A percentile compares a stretch with the other conserved stretches of the same genome.
Evolutionary conservation across 2,888 invertebrate genomes (phyloP).

Genomic region (Apamea crenata): DNA sequence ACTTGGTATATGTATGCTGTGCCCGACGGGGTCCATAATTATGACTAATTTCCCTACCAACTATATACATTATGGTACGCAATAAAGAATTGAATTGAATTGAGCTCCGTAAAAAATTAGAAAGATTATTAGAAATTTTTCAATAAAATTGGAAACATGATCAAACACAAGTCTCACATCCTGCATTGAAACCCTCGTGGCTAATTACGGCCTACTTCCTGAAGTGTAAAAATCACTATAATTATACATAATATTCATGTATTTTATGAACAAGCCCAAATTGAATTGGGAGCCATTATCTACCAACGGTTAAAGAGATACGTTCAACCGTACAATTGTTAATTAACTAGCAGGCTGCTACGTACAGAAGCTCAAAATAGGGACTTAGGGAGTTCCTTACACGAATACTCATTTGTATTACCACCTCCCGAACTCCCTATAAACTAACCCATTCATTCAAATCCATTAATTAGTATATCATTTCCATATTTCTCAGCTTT

Average conservation of each 20-base stretch:
- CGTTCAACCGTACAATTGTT: neutral
- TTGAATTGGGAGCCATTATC: neutral
- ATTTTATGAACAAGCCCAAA: neutral
- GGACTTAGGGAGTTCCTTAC: neutral
- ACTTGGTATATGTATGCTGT: too few species aligned
- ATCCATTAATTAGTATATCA: neutral
- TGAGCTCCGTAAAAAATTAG: neutral
- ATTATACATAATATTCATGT: neutral
- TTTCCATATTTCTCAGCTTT: constrained; percentile 6
- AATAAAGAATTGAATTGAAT: too few species aligned
- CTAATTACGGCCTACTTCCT: neutral
- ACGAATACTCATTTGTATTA: neutral
- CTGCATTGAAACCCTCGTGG: neutral
- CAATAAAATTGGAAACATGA: neutral
- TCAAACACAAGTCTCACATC: neutral
- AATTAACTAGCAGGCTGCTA: neutral
- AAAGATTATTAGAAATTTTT: neutral
- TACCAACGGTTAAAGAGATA: neutral
- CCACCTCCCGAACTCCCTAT: neutral
- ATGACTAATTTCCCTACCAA: too few species aligned
- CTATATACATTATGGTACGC: too few species aligned
- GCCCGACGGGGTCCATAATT: too few species aligned
- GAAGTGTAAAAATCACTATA: neutral
- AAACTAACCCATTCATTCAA: neutral
- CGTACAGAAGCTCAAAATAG: neutral